phyloP scores from a whole-genome alignment of 2,797 vertebrate species.

The Pangasius mekongensis region DNA sequence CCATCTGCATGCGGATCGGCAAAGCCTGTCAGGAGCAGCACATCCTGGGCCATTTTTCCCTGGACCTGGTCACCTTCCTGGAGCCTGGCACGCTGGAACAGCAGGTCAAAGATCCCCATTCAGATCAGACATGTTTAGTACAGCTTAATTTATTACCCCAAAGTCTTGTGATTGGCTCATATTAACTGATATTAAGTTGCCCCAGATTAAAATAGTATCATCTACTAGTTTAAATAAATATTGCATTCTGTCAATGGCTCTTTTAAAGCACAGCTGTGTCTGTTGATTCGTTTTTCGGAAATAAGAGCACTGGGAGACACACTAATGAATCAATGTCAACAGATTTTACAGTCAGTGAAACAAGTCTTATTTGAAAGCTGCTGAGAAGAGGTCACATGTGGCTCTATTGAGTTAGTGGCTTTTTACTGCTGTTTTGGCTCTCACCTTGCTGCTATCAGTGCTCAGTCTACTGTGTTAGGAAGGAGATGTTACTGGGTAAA shows the following conservation, averaged over 20 bases:
- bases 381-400: slow-evolving; percentile 44
- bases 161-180: not conserved
- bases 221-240: not conserved
- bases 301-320: slow-evolving; percentile 35
- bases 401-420: slow-evolving; percentile 42
- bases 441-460: slow-evolving; percentile 61
- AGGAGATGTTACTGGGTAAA: slow-evolving; percentile 64
- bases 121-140: not conserved
- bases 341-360: slow-evolving; percentile 49
- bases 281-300: slow-evolving; percentile 31
- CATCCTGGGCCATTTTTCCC: slow-evolving; percentile 83
- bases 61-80: slow-evolving; percentile 85
- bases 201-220: not conserved
- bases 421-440: slow-evolving; percentile 52
- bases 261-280: slow-evolving; percentile 15
- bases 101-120: slow-evolving; percentile 78
- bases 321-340: slow-evolving; percentile 47
- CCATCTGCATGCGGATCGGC: slow-evolving; percentile 79
- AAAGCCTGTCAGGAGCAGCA: slow-evolving; percentile 75
- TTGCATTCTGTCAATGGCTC: not conserved
- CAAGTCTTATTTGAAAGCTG: slow-evolving; percentile 41
- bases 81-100: slow-evolving; percentile 75
- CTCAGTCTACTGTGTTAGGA: slow-evolving; percentile 67
- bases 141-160: not conserved
- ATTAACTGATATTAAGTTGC: not conserved